Evolutionary conservation across 2,888 invertebrate genomes (phyloP), one percentile per base, ranked within the genome.

Genomic region (Eupithecia subfuscata): DNA sequence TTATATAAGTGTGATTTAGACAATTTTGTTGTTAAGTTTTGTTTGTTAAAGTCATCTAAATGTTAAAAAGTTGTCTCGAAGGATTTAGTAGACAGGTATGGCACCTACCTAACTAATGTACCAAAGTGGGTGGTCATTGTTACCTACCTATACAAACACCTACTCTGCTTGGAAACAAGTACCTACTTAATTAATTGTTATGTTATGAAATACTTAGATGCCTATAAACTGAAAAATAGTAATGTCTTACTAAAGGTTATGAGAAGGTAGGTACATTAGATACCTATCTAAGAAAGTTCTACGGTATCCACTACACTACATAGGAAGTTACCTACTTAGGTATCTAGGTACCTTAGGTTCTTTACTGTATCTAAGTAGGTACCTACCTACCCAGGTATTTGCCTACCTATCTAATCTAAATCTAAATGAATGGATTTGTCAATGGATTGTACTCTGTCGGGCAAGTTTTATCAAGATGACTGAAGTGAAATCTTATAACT

Each of bases 401-500:
- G 7, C 52, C 52, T n/a, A 56, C 22, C 18, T 22, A 22, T 3
- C 22, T 12, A 9, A 52, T n/a, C 2, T 34, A 4, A 34, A 5
- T 2, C 34, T 64, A 22, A 25, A 60, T 60, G 34, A 25, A 65
- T 48, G 48, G n/a, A 37, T 65, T 60, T 60, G 60, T 56, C 43
- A 25, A 68, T 52, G 40, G 69, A 11, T 43, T 65, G 69, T 73
- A 77, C 77, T 78, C 76, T 64, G 75, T 40, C 22, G 22, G 74
- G 79, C 77, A 80, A 82, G 80, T 84, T 78, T 79, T 79, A 68
- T 43, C 79, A 74, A 79, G 90, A 92, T 92, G 95, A 95, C 95
- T 95, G 95, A 94, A 89, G 91, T 93, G 92, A 94, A 92, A 91
- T 90, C 91, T 89, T 89, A 92, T 90, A 88, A 94, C 93, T 94